phyloP scores from a whole-genome alignment of 2,888 invertebrate species.

The Tubulanus polymorphus region DNA sequence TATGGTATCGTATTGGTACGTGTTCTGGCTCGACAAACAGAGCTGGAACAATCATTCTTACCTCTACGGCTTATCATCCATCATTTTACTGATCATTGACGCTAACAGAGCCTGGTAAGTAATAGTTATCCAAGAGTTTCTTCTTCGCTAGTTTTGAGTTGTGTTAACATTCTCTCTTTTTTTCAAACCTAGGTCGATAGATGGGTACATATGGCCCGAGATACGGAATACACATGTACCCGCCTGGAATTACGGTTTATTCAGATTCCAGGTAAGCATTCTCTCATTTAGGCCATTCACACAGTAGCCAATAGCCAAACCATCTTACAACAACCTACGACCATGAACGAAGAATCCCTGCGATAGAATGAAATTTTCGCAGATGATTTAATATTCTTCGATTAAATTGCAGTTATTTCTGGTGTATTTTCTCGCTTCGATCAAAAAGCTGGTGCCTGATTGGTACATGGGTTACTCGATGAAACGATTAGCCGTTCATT shows the following conservation, averaged over 20 bases:
- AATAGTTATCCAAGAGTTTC: too few relatives aligned
- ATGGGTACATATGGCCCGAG: slow-evolving; percentile 59
- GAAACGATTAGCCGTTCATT: slow-evolving; percentile 73
- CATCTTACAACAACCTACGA: too few relatives aligned
- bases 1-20: slow-evolving; percentile 77
- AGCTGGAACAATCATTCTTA: slow-evolving; percentile 95
- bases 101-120: slow-evolving; percentile 76
- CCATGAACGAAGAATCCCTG: too few relatives aligned
- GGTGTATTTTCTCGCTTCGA: slow-evolving; percentile 85
- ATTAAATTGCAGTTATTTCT: slow-evolving; percentile 89
- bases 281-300: too few relatives aligned
- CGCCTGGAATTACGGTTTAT: slow-evolving; percentile 83
- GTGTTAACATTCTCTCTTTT: too few relatives aligned
- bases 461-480: slow-evolving; percentile 89
- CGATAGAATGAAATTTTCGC: too few relatives aligned
- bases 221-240: slow-evolving; percentile 62
- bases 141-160: too few relatives aligned
- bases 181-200: slow-evolving; percentile 68
- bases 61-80: slow-evolving; percentile 74
- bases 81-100: slow-evolving; percentile 67
- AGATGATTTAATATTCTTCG: too few relatives aligned
- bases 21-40: slow-evolving; percentile 81
- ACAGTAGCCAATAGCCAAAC: too few relatives aligned
- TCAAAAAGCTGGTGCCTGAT: slow-evolving; percentile 81
- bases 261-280: too few relatives aligned